phyloP scores from a whole-genome alignment of 2,888 invertebrate species.

The Adelphocoris suturalis region DNA sequence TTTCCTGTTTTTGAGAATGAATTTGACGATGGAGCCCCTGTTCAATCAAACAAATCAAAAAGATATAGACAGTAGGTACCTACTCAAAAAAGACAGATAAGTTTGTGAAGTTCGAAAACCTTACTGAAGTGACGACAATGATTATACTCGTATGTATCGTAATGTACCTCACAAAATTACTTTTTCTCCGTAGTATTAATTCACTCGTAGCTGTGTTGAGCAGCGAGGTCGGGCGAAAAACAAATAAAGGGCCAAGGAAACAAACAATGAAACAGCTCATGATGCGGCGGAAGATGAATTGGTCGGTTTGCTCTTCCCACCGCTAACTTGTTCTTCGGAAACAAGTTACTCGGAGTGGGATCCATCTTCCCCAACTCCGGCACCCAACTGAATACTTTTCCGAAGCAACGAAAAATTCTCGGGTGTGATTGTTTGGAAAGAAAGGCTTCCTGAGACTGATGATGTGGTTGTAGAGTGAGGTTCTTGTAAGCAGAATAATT shows the following conservation, averaged over 20 bases:
- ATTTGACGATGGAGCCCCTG: too few relatives aligned
- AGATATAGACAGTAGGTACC: too few relatives aligned
- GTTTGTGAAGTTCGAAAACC: too few relatives aligned
- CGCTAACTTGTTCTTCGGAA: constrained; percentile 22
- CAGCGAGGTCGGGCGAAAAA: not conserved
- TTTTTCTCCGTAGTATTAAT: too few relatives aligned
- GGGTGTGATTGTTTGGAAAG: not conserved
- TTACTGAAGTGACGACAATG: too few relatives aligned
- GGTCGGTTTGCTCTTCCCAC: not conserved
- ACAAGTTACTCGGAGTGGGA: not conserved
- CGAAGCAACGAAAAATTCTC: not conserved
- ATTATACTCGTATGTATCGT: too few relatives aligned
- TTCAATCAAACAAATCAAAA: too few relatives aligned
- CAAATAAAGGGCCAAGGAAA: not conserved
- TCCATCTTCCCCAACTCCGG: constrained; percentile 11
- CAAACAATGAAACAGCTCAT: constrained; percentile 2
- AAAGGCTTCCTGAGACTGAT: not conserved
- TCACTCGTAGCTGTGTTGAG: too few relatives aligned
- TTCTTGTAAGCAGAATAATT: not conserved
- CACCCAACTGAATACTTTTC: not conserved
- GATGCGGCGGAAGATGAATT: not conserved
- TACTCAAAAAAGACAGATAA: too few relatives aligned
- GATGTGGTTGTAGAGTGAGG: not conserved
- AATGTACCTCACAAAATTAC: too few relatives aligned
- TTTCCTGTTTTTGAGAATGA: too few relatives aligned